Base-by-base conservation (phyloP, 1,140 invertebrate genomes). In the Sinella curviseta region DNA sequence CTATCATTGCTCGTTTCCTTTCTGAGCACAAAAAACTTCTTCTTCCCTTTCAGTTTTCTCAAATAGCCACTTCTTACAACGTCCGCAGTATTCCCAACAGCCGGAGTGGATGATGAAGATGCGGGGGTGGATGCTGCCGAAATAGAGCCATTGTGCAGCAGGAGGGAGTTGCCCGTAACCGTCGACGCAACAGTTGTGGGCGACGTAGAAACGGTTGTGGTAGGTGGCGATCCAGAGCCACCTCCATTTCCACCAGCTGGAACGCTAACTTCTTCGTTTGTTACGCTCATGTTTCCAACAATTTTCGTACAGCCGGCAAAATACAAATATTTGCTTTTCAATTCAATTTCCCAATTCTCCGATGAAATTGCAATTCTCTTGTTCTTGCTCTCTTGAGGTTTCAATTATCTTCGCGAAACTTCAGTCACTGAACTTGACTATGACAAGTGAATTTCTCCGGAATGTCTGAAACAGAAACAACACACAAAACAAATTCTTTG, bases 21-120 rank as follows among this genome's bases (percentile, higher is more conserved):
- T 24, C 92, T 88, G 55, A 97, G 87, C 14, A 97, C 94, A 86
- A 97, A 97, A 85, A 90, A 70, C 84, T 94, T 95, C 84, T 93
- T 94, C 87, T 94, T 95, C 89, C 86, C 86, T 83, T 94, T 94
- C 57, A 94, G 86, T 87, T 94, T 94, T 81, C 92, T 91, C 70
- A 94, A 89, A 86, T 93, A 91, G 80, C 92, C 93, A 83, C 89
- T 89, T 82, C 90, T 90, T 80, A 93, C 86, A n/a, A 91, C 87
- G 82, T 90, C 90, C 79, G 90, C 83, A 17, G 24, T 60, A 4
- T n/a, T 26, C 4, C 12, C 12, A 17, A 26, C 57, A 17, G 24
- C 57, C 14, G 4, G 8, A 3, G 12, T n/a, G 20, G 39, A 48
- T 12, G 20, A 48, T 20, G 39, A 12, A 16, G 24, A n/a, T 60